A percentile compares a stretch with the other conserved stretches of the same genome.
Conservation (phyloP, 2,888 invertebrate species). For the Eupithecia vulgata region DNA sequence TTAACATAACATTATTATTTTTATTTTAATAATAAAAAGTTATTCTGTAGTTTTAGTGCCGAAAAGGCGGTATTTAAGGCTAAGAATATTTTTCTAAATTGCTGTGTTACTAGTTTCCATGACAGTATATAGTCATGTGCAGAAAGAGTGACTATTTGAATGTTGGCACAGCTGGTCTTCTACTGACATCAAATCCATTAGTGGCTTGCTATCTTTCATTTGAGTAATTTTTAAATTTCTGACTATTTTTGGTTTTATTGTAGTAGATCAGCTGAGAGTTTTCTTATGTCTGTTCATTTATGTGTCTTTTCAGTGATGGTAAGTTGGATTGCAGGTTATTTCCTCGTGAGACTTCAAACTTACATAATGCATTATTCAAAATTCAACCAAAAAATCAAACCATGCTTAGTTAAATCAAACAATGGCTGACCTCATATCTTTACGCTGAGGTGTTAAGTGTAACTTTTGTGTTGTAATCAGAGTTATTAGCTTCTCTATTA, state of each 20-base stretch:
- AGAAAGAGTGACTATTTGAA: slow-evolving; percentile 82
- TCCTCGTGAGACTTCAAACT: not conserved
- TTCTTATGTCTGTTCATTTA: slow-evolving; percentile 48
- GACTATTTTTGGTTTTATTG: slow-evolving; percentile 40
- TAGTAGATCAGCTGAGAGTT: slow-evolving; percentile 67
- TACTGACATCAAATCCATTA: slow-evolving; percentile 53
- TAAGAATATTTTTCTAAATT: slow-evolving; percentile 73
- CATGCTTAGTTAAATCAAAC: not conserved
- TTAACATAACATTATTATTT: slow-evolving; percentile 69
- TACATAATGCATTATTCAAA: not conserved
- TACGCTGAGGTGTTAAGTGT: slow-evolving; percentile 20
- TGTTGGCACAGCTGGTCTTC: slow-evolving; percentile 77
- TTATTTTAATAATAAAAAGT: slow-evolving; percentile 58
- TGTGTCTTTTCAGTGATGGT: slow-evolving; percentile 54
- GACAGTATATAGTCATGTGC: slow-evolving; percentile 53
- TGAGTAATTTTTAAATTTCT: slow-evolving; percentile 46
- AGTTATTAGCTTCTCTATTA: not conserved
- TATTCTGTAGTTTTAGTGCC: slow-evolving; percentile 44
- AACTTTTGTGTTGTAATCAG: slow-evolving; percentile 7
- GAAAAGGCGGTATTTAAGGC: slow-evolving; percentile 60
- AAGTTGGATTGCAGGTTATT: slow-evolving; percentile 42
- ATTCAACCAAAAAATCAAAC: not conserved
- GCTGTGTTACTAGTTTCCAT: slow-evolving; percentile 51
- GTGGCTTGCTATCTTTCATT: slow-evolving; percentile 42
- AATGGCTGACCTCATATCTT: slow-evolving; percentile 23